Base-by-base conservation (phyloP, 2,113 vertebrate species). In the Cyprinodon tularosa region DNA sequence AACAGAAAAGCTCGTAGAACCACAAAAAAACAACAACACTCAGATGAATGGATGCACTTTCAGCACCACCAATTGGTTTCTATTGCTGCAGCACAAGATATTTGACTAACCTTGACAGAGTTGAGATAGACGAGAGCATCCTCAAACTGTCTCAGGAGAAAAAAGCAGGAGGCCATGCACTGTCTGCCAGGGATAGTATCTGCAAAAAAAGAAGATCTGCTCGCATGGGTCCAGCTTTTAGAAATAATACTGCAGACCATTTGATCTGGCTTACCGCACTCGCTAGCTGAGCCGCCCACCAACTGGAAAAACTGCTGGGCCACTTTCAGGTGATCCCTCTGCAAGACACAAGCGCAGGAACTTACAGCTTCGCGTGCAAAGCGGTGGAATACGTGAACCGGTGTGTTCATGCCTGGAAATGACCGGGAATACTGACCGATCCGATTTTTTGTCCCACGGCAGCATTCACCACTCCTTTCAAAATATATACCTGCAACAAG, bases 121-220 rank as follows among this genome's bases (percentile, higher is more conserved):
- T 98, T 96, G 82, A 99, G 96, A 92, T 99, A 99, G 77, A 97
- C 95, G 79, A 99, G 94, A 63, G 98, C 98, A 77, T 99, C 98
- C 85, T 96, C 95, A 95, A 99, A 99, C 75, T 97, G 96, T 74
- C 93, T 96, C 72, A 98, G 93, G 74, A 99, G 95, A 90, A 99
- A 99, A 92, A 98, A 99, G 85, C 95, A 98, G 66, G 98, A 97
- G 48, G 98, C 97, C 98, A 99, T 99, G 86, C 98, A 99, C 85
- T 98, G 97, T 77, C 98, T 94, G 40, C 98, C 98, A 20, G 98
- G 97, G 84, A 99, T 96, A 22, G 98, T 99, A 90, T 99, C 98
- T 99, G 90, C 50, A 57, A 17, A 20, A 5, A 85, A 90, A 93
- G 60, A 74, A 78, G 45, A 12, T 5, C 70, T 20, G 68, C 44